These are phyloP conservation scores for Drosophila kurseongensis DNA, from an alignment of 1,140 invertebrate genomes.

Conservation along the genomic window DNA sequence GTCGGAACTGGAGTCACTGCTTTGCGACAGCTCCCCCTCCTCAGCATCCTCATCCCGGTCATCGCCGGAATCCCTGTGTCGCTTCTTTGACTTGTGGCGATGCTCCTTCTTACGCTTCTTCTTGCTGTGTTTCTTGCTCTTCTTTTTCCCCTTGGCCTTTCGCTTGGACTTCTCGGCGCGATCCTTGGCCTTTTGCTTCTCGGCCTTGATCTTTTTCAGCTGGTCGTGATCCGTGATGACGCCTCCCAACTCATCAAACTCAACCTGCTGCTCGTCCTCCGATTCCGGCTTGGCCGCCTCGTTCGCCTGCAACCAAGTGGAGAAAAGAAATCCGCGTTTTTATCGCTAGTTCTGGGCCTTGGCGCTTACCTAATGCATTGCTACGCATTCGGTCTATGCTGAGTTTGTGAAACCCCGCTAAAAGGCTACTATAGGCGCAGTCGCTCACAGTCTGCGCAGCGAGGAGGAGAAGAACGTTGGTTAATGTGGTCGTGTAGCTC, in stretches of 20 bases:
- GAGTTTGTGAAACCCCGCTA: constrained; percentile 85
- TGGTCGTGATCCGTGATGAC: constrained; percentile 65
- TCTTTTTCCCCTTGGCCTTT: constrained; percentile 57
- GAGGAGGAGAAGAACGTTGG: constrained; percentile 52
- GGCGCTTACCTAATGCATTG: constrained; percentile 85
- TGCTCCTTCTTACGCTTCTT: constrained; percentile 52
- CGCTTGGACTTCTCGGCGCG: constrained; percentile 45
- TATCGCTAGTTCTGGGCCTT: constrained; percentile 72
- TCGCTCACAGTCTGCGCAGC: constrained; percentile 45
- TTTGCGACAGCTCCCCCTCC: constrained; percentile 67
- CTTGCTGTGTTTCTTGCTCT: constrained; percentile 46
- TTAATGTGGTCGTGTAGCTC: constrained; percentile 38
- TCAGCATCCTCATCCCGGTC: constrained; percentile 55
- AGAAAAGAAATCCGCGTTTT: constrained; percentile 85
- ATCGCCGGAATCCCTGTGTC: constrained; percentile 30
- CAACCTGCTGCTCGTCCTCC: constrained; percentile 62
- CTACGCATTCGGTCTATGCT: constrained; percentile 85
- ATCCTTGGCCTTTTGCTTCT: constrained; percentile 56
- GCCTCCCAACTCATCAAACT: constrained; percentile 73
- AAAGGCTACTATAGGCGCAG: constrained; percentile 76
- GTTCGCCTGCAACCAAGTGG: constrained; percentile 84
- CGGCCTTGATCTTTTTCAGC: constrained; percentile 52
- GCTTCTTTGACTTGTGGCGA: constrained; percentile 44
- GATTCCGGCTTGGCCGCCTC: constrained; percentile 41
- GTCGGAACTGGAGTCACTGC: constrained; percentile 44